phyloP scores from a whole-genome alignment of 2,888 invertebrate species.

The Adelognathus sp. region DNA sequence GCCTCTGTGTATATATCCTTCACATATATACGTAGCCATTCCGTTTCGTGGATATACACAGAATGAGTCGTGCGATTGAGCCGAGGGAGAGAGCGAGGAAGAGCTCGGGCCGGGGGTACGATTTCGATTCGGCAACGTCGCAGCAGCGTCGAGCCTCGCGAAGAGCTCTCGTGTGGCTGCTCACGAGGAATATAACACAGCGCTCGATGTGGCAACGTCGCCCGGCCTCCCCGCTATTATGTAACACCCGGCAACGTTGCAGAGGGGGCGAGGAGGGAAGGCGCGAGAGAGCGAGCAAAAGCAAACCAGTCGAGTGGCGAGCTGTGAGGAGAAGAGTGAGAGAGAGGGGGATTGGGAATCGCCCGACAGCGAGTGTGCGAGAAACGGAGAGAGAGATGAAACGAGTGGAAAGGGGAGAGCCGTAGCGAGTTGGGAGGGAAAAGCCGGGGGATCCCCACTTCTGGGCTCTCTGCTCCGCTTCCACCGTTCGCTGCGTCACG shows the following conservation, averaged over 20 bases:
- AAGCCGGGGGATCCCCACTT: conserved; percentile 58
- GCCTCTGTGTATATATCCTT: conserved; percentile 25
- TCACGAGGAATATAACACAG: neutral
- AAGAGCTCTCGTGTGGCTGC: neutral
- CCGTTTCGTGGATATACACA: conserved; percentile 45
- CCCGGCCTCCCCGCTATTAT: conserved; percentile 74
- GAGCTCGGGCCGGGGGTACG: conserved; percentile 39
- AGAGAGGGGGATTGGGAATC: conserved; percentile 46
- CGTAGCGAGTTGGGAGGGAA: conserved; percentile 46
- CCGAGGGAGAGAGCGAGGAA: conserved; percentile 23
- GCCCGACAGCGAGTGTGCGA: conserved; percentile 41
- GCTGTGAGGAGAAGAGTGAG: conserved; percentile 23
- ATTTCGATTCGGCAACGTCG: conserved; percentile 67
- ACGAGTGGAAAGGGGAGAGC: neutral
- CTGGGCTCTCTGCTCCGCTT: conserved; percentile 23
- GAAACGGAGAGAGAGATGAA: conserved; percentile 11
- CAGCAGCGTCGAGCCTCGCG: neutral
- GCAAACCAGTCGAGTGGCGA: neutral
- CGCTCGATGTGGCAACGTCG: conserved; percentile 70
- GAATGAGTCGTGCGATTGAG: conserved; percentile 41
- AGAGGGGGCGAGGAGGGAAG: conserved; percentile 54
- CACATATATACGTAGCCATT: conserved; percentile 8
- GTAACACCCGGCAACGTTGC: conserved; percentile 80
- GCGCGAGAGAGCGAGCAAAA: conserved; percentile 35
- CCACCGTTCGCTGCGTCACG: conserved; percentile 71